Conservation (phyloP, 1,140 invertebrate genomes). For the Drosophila lacteicornis region DNA sequence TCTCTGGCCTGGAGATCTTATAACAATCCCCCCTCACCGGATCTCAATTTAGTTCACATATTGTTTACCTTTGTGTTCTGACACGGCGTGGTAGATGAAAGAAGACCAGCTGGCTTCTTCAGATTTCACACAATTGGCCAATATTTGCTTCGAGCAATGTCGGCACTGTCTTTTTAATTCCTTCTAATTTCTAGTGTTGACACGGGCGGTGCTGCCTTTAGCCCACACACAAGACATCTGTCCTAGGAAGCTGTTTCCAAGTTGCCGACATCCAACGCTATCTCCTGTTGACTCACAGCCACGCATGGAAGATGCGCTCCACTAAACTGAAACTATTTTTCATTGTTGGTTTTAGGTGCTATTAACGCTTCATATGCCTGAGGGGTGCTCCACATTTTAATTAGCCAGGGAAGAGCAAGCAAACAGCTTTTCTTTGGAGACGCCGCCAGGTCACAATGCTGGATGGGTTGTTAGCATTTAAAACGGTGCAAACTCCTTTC, state of each 20-base stretch:
- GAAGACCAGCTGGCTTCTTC: constrained; percentile 48
- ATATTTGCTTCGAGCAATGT: constrained; percentile 61
- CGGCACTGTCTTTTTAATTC: constrained; percentile 73
- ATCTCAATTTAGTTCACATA: constrained; percentile 24
- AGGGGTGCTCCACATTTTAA: constrained; percentile 40
- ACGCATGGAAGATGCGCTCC: constrained; percentile 40
- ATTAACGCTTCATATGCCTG: constrained; percentile 13
- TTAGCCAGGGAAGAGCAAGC: constrained; percentile 26
- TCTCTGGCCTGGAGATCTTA: not conserved
- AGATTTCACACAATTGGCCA: constrained; percentile 67
- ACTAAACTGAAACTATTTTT: constrained; percentile 47
- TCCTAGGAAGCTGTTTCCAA: constrained; percentile 31
- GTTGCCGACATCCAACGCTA: constrained; percentile 52
- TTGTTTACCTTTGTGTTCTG: constrained; percentile 28
- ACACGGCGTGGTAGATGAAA: constrained; percentile 32
- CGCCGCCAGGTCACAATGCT: constrained; percentile 20
- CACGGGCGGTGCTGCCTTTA: constrained; percentile 28
- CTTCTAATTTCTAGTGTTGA: constrained; percentile 77
- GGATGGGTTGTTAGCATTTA: not conserved
- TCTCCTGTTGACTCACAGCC: constrained; percentile 69
- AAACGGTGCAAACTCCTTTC: constrained; percentile 7
- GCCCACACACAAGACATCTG: constrained; percentile 30
- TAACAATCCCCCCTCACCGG: constrained; percentile 16
- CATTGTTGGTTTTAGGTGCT: constrained; percentile 48
- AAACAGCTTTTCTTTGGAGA: constrained; percentile 31